Base-by-base conservation (phyloP, 2,888 invertebrate species). In the Melipona beecheii region DNA sequence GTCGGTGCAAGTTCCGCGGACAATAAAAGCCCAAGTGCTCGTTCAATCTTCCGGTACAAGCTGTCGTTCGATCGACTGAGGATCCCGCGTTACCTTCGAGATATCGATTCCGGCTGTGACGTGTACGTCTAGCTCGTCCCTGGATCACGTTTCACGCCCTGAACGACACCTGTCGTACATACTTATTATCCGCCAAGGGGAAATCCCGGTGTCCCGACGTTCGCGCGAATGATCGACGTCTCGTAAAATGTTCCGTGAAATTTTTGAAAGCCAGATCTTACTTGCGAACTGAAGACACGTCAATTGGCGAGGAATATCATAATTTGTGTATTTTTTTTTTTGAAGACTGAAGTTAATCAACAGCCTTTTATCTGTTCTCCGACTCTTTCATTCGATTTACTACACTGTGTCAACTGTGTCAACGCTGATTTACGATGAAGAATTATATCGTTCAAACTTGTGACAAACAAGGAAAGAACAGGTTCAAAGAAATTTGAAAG, bases 141-240 rank as follows among this genome's bases (percentile, higher is more conserved):
- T 74, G 78, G 75, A 83, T 85, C 85, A 87, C 85, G 86, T 86
- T 84, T 62, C 79, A 71, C 75, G 81, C 69, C 68, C 9, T 78
- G 82, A 84, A 82, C 71, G 76, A 86, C 84, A 88, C 78, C 78
- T 82, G 87, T 84, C 86, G 77, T 87, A 86, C 81, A 86, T 78
- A 77, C 70, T 83, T 80, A 86, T 79, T 72, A 78, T 69, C 56
- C 65, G 43, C 72, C 36, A 21, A n/a, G 21, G 54, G 65, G 27
- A 27, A 73, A 78, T 78, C 56, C 49, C 13, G 21, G 19, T 11
- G 64, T 64, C 11, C 5, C 13, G 21, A 64, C 31, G 21, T 31
- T 64, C 31, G 13, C 11, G 60, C 19, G 31, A 31, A 31, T 21
- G 19, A 17, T 58, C n/a, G 13, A n/a, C 15, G n/a, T 31, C 19